Evolutionary conservation across 2,888 invertebrate species (phyloP).

Genomic region (Hypselothyrea guttata): DNA sequence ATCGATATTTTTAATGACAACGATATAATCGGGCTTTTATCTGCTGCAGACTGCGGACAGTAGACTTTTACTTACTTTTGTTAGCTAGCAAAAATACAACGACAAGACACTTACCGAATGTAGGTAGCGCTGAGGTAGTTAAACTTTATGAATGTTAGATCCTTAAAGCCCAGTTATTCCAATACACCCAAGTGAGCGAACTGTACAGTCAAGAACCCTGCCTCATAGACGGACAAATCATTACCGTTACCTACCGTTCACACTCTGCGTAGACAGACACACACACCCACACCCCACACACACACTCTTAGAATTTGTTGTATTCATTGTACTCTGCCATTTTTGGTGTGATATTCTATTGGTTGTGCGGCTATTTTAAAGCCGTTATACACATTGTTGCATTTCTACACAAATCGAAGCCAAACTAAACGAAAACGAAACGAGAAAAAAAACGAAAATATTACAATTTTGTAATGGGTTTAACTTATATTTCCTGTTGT

Average conservation of each 20-base stretch:
- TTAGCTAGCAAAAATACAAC: constrained; percentile 75
- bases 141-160: constrained; percentile 75
- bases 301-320: constrained; percentile 49
- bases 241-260: constrained; percentile 54
- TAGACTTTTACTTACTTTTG: constrained; percentile 71
- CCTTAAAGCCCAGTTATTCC: constrained; percentile 45
- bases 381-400: constrained; percentile 78
- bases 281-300: constrained; percentile 12
- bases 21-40: not conserved
- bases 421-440: constrained; percentile 21
- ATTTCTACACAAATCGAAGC: constrained; percentile 53
- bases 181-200: constrained; percentile 56
- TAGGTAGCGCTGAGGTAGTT: constrained; percentile 74
- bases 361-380: constrained; percentile 77
- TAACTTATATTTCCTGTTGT: constrained; percentile 67
- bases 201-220: constrained; percentile 56
- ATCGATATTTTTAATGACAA: not conserved
- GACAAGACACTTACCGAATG: constrained; percentile 41
- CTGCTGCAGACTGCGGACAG: not conserved
- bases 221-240: constrained; percentile 28
- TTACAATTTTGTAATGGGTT: constrained; percentile 47
- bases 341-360: constrained; percentile 80
- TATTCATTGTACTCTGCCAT: constrained; percentile 75
- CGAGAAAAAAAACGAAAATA: constrained; percentile 28
- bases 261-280: constrained; percentile 42